phyloP scores from a whole-genome alignment of 2,113 vertebrate genomes.

The Garra rufa region DNA sequence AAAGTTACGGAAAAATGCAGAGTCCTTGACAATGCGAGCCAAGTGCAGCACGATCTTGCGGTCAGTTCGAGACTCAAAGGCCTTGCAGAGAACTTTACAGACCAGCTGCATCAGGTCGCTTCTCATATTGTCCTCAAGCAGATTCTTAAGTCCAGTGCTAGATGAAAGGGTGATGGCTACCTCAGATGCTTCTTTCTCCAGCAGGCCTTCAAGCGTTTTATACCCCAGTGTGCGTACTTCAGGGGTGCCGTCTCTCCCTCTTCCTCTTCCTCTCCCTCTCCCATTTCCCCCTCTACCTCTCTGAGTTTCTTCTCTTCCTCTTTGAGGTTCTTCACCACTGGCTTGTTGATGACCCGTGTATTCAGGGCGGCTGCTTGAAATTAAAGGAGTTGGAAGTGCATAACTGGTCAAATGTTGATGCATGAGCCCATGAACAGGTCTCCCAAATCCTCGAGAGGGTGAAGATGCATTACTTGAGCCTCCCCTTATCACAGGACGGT shows the following conservation, averaged over 20 bases:
- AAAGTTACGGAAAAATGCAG: conserved; percentile 79
- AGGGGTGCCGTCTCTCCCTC: conserved; percentile 60
- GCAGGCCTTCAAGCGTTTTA: conserved; percentile 81
- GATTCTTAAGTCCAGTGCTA: conserved; percentile 69
- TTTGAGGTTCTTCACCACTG: conserved; percentile 9
- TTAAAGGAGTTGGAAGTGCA: neutral
- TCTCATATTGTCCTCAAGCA: conserved; percentile 78
- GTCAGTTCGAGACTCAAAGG: conserved; percentile 78
- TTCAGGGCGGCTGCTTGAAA: neutral
- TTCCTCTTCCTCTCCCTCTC: conserved; percentile 64
- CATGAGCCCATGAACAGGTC: neutral
- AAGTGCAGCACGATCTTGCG: conserved; percentile 82
- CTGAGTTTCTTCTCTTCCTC: conserved; percentile 52
- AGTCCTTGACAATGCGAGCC: conserved; percentile 82
- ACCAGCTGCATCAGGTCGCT: conserved; percentile 80
- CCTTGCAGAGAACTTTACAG: conserved; percentile 83
- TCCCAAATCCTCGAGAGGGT: neutral
- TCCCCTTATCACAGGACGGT: neutral
- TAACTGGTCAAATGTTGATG: too few relatives aligned
- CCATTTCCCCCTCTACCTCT: conserved; percentile 59
- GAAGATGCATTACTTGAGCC: neutral
- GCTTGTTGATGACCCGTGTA: neutral
- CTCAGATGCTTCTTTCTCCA: conserved; percentile 81
- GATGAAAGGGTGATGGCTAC: conserved; percentile 85
- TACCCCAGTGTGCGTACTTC: conserved; percentile 74